These are phyloP conservation scores for Microcebus ravelobensis DNA, from an alignment of 2,113 vertebrate genomes.

Conservation along the genomic window DNA sequence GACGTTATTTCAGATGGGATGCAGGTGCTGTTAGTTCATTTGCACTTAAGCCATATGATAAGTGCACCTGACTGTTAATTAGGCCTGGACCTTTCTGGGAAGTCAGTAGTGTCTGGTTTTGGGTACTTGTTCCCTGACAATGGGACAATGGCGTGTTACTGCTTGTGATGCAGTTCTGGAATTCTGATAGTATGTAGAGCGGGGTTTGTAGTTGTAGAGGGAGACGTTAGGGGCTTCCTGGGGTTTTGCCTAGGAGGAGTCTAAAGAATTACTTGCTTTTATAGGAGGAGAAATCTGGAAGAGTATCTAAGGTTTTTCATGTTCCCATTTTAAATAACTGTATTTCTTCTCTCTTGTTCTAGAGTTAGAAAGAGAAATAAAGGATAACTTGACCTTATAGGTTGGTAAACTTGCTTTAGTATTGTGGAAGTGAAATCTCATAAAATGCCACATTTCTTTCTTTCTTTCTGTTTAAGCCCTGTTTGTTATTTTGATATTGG, in stretches of 20 bases:
- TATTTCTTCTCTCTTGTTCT: neutral
- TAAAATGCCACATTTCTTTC: neutral
- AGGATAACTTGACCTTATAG: conserved; percentile 22
- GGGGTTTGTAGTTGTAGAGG: neutral
- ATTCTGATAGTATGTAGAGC: neutral
- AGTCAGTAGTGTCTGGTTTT: neutral
- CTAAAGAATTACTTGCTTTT: neutral
- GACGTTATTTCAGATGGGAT: neutral
- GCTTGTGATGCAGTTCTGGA: neutral
- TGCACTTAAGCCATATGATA: neutral
- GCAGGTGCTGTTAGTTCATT: neutral
- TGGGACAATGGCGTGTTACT: neutral
- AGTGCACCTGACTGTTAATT: neutral
- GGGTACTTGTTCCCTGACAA: neutral
- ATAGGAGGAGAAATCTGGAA: neutral
- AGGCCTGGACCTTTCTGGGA: neutral
- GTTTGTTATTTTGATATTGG: neutral
- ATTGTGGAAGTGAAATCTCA: conserved; percentile 20
- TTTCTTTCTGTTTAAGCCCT: neutral
- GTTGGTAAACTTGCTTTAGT: neutral
- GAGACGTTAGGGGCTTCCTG: neutral
- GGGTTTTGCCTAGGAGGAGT: neutral
- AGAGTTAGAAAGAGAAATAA: conserved; percentile 58
- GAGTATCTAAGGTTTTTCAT: neutral
- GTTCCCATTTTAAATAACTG: neutral